Evolutionary conservation across 2,797 vertebrate genomes (phyloP).

Genomic region (Rhabdomys pumilio): DNA sequence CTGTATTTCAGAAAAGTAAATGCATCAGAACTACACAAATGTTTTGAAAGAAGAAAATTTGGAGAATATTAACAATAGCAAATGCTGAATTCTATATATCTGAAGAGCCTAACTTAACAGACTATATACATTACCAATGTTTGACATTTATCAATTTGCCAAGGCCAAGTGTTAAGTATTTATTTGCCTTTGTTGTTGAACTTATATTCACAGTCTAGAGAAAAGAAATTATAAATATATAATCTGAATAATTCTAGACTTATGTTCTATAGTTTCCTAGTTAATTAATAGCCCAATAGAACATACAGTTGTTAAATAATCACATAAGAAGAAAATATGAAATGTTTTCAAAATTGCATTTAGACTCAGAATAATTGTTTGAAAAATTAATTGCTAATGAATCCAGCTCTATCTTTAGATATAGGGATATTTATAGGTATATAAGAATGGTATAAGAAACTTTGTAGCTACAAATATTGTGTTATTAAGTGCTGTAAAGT

Average conservation of each 20-base stretch:
- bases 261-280: not conserved
- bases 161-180: not conserved
- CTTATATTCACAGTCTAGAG: not conserved
- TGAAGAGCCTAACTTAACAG: not conserved
- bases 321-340: slow-evolving; percentile 4
- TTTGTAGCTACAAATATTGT: not conserved
- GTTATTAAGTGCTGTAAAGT: not conserved
- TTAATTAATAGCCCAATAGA: not conserved
- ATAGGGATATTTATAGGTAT: not conserved
- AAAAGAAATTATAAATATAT: not conserved
- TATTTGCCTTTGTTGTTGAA: not conserved
- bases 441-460: not conserved
- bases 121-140: not conserved
- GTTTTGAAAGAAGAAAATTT: not conserved
- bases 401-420: not conserved
- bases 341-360: not conserved
- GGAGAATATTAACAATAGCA: not conserved
- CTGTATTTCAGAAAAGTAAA: not conserved
- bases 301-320: not conserved
- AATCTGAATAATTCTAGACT: not conserved
- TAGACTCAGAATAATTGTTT: not conserved
- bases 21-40: slow-evolving; percentile 1
- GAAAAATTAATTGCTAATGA: not conserved
- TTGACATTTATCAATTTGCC: not conserved
- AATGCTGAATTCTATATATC: not conserved